These are phyloP conservation scores for Dyspetes luteomarginatus DNA, from an alignment of 2,888 invertebrate species.

Conservation along the genomic window DNA sequence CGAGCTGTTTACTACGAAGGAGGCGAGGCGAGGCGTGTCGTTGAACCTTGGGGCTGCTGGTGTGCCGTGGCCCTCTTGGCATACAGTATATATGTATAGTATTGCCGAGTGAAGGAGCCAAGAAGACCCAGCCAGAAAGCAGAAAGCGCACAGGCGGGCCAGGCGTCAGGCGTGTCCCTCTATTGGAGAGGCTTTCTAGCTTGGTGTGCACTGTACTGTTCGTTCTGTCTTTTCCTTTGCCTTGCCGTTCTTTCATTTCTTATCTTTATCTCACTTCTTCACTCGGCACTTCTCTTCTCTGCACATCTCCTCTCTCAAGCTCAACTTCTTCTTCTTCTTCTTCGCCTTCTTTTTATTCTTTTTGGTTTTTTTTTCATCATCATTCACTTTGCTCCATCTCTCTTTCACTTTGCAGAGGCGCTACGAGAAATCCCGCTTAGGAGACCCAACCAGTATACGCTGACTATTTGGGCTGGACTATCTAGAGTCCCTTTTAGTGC, in stretches of 20 bases:
- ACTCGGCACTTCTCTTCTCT: conserved; percentile 64
- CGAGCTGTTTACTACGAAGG: conserved; percentile 82
- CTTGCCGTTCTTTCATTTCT: conserved; percentile 48
- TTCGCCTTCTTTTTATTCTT: conserved; percentile 47
- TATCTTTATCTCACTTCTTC: conserved; percentile 68
- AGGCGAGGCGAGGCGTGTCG: conserved; percentile 82
- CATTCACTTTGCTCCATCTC: conserved; percentile 32
- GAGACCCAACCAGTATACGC: background rate
- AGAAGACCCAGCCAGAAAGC: conserved; percentile 72
- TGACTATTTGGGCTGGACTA: conserved; percentile 41
- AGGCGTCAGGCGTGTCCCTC: conserved; percentile 74
- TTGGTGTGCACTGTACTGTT: conserved; percentile 63
- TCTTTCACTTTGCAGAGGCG: conserved; percentile 2
- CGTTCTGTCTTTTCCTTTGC: conserved; percentile 54
- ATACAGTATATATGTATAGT: conserved; percentile 24
- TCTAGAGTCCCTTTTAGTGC: conserved; percentile 2
- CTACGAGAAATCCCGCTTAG: conserved; percentile 16
- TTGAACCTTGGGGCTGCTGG: conserved; percentile 78
- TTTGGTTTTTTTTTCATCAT: conserved; percentile 59
- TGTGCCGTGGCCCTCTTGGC: conserved; percentile 46
- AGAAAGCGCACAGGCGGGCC: conserved; percentile 68
- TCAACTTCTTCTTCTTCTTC: conserved; percentile 64
- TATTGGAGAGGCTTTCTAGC: conserved; percentile 61
- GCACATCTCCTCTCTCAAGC: conserved; percentile 66
- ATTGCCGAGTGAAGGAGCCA: conserved; percentile 60